These are phyloP conservation scores for Silvanus unidentatus DNA, from an alignment of 2,888 invertebrate genomes.

Conservation along the genomic window DNA sequence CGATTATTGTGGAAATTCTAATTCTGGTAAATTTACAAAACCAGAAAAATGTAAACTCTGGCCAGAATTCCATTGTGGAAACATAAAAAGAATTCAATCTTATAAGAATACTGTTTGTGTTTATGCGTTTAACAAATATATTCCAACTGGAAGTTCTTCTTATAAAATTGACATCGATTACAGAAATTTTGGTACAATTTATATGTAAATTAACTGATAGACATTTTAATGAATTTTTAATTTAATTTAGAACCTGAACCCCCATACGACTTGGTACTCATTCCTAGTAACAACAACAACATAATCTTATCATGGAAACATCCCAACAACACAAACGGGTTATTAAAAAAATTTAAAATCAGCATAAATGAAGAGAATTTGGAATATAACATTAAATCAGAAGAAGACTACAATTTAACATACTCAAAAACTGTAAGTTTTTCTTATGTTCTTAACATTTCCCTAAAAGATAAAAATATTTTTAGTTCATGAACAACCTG, in stretches of 20 bases:
- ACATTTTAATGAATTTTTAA: not conserved
- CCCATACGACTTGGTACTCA: constrained; percentile 20
- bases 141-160: not conserved
- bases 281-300: constrained; percentile 28
- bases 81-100: not conserved
- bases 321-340: constrained; percentile 28
- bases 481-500: too few species aligned
- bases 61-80: constrained; percentile 21
- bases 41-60: constrained; percentile 19
- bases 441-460: too few species aligned
- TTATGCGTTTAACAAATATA: constrained; percentile 2
- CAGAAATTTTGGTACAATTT: too few species aligned
- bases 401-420: constrained; percentile 14
- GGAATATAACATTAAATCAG: constrained; percentile 7
- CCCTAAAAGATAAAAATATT: too few species aligned
- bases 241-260: constrained; percentile 21
- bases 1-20: not conserved
- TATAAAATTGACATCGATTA: too few species aligned
- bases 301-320: constrained; percentile 32
- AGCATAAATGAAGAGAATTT: not conserved
- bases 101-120: too few species aligned
- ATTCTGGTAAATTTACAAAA: not conserved
- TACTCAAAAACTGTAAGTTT: constrained; percentile 10
- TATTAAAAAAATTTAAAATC: constrained; percentile 16
- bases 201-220: not conserved